A percentile compares a stretch with the other conserved stretches of the same genome.
Evolutionary conservation across 1,140 invertebrate species (phyloP).

Genomic region (Euglossa dilemma): DNA sequence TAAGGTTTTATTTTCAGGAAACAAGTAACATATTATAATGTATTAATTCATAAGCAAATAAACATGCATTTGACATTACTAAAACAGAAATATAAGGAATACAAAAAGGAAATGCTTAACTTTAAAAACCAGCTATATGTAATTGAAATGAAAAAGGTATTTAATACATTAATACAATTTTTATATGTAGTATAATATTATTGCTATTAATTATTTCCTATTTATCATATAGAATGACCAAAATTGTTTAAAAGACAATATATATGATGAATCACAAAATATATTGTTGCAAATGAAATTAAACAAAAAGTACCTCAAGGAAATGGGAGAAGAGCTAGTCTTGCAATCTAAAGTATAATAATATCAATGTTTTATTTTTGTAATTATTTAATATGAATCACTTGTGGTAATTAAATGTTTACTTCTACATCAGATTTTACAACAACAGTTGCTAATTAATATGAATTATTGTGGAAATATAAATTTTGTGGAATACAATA

Average conservation of each 20-base stretch:
- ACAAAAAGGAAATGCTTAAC: not conserved
- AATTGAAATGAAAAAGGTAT: conserved; percentile 13
- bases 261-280: not conserved
- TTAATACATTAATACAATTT: not conserved
- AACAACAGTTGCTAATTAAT: conserved; percentile 45
- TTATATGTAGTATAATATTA: not conserved
- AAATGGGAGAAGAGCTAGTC: conserved; percentile 20
- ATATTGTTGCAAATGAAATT: conserved; percentile 11
- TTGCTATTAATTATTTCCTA: not conserved
- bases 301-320: not conserved
- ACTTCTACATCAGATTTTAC: conserved; percentile 42
- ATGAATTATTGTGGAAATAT: conserved; percentile 51
- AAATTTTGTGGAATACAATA: conserved; percentile 45
- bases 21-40: conserved; percentile 48
- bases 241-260: not conserved
- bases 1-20: conserved; percentile 47
- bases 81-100: conserved; percentile 19
- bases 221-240: conserved; percentile 3
- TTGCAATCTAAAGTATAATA: conserved; percentile 38
- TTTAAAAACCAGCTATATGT: conserved; percentile 15
- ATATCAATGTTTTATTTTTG: not conserved
- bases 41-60: conserved; percentile 46
- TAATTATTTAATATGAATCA: not conserved
- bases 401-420: not conserved
- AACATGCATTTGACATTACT: conserved; percentile 24